Conservation (phyloP, 2,888 invertebrate species). For the Brachypalpus laphriformis region DNA sequence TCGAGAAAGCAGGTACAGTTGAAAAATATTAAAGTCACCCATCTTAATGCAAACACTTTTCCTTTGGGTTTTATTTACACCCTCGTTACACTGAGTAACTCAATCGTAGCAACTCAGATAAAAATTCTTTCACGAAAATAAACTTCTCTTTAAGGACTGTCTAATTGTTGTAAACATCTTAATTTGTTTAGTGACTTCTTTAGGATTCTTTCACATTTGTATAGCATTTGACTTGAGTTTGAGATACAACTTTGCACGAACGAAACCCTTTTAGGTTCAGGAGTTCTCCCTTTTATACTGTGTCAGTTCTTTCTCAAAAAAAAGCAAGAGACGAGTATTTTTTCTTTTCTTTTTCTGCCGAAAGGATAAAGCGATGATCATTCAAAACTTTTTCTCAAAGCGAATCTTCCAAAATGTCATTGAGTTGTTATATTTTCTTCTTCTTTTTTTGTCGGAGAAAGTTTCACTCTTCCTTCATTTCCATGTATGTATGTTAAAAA, state of each 20-base stretch:
- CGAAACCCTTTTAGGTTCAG: conserved; percentile 27
- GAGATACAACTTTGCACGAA: conserved; percentile 9
- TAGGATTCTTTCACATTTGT: conserved; percentile 3
- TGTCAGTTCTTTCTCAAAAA: not conserved
- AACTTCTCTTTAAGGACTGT: conserved; percentile 25
- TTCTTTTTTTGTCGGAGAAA: conserved; percentile 20
- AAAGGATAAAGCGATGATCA: conserved; percentile 40
- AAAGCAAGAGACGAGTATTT: not conserved
- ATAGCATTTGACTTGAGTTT: conserved; percentile 2
- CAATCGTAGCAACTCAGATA: conserved; percentile 27
- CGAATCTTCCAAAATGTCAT: conserved; percentile 46
- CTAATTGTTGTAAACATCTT: conserved; percentile 66
- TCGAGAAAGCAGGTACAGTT: not conserved
- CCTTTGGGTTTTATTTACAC: conserved; percentile 6
- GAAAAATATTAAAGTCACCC: conserved; percentile 1
- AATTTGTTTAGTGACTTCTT: conserved; percentile 63
- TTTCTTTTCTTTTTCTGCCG: not conserved
- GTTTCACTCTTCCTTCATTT: conserved; percentile 15
- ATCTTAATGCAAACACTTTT: not conserved
- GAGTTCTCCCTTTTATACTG: not conserved
- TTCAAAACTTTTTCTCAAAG: conserved; percentile 51
- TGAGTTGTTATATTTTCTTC: conserved; percentile 3
- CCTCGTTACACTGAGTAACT: conserved; percentile 35
- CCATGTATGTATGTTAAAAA: conserved; percentile 9
- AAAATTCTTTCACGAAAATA: conserved; percentile 28